Conservation (phyloP, 2,888 invertebrate species). For the Rotaria sp. region DNA sequence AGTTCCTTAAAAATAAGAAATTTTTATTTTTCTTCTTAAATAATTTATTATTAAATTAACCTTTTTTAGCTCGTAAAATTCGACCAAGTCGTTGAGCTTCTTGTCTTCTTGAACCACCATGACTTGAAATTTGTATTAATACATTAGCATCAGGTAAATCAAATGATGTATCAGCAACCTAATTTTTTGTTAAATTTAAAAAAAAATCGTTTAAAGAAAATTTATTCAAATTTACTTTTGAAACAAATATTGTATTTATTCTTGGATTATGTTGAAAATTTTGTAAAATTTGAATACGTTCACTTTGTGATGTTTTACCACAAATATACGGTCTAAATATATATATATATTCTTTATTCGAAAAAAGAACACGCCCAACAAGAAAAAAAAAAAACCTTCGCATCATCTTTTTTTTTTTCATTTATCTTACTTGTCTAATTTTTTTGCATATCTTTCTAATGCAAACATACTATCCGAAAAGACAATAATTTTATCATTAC, state of each 20-base stretch:
- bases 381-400: background rate
- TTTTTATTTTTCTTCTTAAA: no score
- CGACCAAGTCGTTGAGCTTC: conserved; percentile 93
- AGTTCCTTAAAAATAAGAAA: conserved; percentile 56
- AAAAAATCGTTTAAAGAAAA: background rate
- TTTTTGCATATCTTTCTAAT: conserved; percentile 87
- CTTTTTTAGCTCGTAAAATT: conserved; percentile 91
- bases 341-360: background rate
- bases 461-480: conserved; percentile 99
- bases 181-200: background rate
- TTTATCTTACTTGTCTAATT: conserved; percentile 67
- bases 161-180: conserved; percentile 85
- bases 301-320: conserved; percentile 89
- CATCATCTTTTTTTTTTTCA: no score
- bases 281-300: conserved; percentile 91
- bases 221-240: conserved; percentile 64
- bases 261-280: conserved; percentile 97
- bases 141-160: conserved; percentile 99
- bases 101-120: conserved; percentile 92
- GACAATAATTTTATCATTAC: conserved; percentile 97
- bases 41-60: background rate
- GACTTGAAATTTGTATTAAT: conserved; percentile 93
- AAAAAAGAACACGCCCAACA: background rate
- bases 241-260: conserved; percentile 97
- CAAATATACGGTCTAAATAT: conserved; percentile 78